Evolutionary conservation across 2,797 vertebrate species (phyloP), one percentile per base, ranked within the genome.

Genomic region (Hylomyscus alleni): DNA sequence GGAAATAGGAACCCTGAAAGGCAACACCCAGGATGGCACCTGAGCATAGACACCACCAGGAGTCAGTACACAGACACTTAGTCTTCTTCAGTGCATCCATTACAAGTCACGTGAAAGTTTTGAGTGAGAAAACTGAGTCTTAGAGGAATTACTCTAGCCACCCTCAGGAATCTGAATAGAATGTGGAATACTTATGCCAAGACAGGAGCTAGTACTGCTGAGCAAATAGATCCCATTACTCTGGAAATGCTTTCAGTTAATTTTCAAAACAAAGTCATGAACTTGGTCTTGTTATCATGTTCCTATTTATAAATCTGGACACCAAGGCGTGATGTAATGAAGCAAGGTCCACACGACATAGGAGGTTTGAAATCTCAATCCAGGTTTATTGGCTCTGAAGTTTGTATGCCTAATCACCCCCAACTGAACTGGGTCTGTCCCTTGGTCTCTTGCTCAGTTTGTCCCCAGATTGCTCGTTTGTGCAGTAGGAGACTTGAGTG

Each of bases 131-230:
- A 81, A 56, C 9, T 75, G 13, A 5, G 19, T 73, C 60, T 67
- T 75, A 91, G n/a, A 91, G 29, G n/a, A 72, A 73, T 84, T 91
- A 58, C 24, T 62, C 65, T 87, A n/a, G 29, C 62, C 44, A 20
- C 24, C 0, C 15, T 72, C 15, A 0, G 2, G 40, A 67, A 22
- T 60, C 37, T 22, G 17, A 56, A 44, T 11, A 73, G 11, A 94
- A 44, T 69, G 19, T 6, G 20, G 47, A 89, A 90, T 26, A 93
- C 2, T 52, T 56, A 26, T 56, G n/a, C 44, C 67, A 65, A 92
- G 54, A 56, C 7, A 69, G 10, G 54, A 92, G 3, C 4, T 58
- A 12, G 6, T 17, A 72, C 60, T 34, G 56, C 81, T 0, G 24
- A 65, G 7, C 22, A 19, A 14, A 29, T 67, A 19, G 17, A 29